These are phyloP conservation scores for Heteractis magnifica DNA, from an alignment of 92 coral and sea anemone species.

Conservation along the genomic window DNA sequence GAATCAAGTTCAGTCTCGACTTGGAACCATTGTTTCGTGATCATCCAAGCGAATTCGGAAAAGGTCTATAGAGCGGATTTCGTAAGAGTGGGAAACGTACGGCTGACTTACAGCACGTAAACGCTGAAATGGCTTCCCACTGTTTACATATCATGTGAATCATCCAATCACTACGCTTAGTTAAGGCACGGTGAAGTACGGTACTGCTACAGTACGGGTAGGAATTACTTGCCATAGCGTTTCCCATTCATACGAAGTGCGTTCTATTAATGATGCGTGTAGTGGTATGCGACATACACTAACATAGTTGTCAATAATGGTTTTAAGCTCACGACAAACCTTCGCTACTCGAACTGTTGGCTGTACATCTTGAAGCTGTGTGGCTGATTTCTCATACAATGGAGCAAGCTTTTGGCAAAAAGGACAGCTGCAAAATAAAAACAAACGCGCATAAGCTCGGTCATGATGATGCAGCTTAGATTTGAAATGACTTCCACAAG, in stretches of 20 bases:
- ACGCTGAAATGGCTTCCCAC: too few relatives aligned
- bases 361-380: constrained; percentile 11
- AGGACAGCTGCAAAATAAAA: constrained; percentile 8
- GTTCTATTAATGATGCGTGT: background rate
- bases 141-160: too few relatives aligned
- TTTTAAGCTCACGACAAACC: background rate
- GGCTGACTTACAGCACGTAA: too few relatives aligned
- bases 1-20: too few relatives aligned
- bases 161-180: too few relatives aligned
- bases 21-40: too few relatives aligned
- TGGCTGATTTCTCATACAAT: background rate
- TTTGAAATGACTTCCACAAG: background rate
- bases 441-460: background rate
- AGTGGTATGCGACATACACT: too few relatives aligned
- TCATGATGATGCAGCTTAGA: background rate
- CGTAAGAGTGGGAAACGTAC: too few relatives aligned
- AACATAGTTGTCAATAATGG: background rate
- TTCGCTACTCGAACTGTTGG: constrained; percentile 11
- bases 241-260: background rate
- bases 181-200: too few relatives aligned
- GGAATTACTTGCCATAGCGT: background rate
- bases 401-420: constrained; percentile 24
- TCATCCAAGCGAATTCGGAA: too few relatives aligned
- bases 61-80: too few relatives aligned
- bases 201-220: background rate